These are phyloP conservation scores for Ophthalmolycus amberensis DNA, from an alignment of 2,113 vertebrate species.

Conservation along the genomic window DNA sequence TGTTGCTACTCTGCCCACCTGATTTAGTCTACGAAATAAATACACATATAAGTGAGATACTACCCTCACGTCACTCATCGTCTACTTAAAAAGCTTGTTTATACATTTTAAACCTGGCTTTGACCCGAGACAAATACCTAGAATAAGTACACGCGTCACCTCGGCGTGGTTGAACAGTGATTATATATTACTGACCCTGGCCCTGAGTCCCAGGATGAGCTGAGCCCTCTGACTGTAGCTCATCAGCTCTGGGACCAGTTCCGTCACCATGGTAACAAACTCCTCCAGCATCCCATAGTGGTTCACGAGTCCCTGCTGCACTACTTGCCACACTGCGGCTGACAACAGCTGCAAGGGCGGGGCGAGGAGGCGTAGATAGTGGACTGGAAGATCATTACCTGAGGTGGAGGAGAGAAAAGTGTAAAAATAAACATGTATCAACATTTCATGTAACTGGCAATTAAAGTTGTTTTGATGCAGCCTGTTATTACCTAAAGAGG, in stretches of 20 bases:
- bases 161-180: not conserved
- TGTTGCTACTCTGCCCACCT: not conserved
- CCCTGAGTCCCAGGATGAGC: constrained; percentile 85
- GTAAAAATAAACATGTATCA: not conserved
- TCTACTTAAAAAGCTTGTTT: not conserved
- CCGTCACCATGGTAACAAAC: constrained; percentile 83
- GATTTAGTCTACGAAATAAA: not conserved
- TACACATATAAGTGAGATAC: not conserved
- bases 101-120: not conserved
- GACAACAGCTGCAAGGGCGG: constrained; percentile 81
- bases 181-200: constrained; percentile 79
- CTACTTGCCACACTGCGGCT: constrained; percentile 84
- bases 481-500: too few species aligned
- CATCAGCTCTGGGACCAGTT: constrained; percentile 84
- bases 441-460: not conserved
- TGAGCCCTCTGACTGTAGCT: constrained; percentile 85
- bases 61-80: not conserved
- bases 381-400: constrained; percentile 75
- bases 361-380: constrained; percentile 76
- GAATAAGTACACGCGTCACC: not conserved
- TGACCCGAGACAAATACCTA: not conserved
- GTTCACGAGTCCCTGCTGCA: constrained; percentile 77
- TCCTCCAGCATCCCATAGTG: constrained; percentile 84
- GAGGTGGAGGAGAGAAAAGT: not conserved
- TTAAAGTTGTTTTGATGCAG: not conserved